Percentiles rank a stretch among this genome's conserved stretches.
phyloP scores from a whole-genome alignment of 2,888 invertebrate species.

The Cantharis rustica region DNA sequence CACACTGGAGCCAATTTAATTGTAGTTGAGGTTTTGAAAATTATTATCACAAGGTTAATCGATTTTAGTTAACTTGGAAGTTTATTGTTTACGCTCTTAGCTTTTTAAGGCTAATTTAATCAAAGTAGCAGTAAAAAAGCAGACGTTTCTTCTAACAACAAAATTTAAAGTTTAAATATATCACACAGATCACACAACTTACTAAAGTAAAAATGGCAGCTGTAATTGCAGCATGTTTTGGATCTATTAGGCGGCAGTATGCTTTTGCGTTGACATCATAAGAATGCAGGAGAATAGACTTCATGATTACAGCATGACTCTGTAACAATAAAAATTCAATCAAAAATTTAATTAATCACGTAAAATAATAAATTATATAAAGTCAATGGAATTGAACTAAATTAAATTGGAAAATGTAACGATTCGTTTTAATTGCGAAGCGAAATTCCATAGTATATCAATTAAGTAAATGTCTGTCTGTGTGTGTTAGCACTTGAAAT shows the following conservation, averaged over 20 bases:
- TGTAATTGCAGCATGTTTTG: conserved; percentile 73
- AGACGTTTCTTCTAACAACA: neutral
- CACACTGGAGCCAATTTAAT: neutral
- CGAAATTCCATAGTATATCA: neutral
- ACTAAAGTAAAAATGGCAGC: conserved; percentile 77
- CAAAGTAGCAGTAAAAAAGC: neutral
- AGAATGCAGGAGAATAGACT: conserved; percentile 60
- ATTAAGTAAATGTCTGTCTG: neutral
- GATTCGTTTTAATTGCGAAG: neutral
- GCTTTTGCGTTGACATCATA: conserved; percentile 56
- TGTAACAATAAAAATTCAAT: conserved; percentile 9
- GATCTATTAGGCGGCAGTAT: conserved; percentile 70
- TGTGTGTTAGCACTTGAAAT: neutral
- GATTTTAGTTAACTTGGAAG: neutral
- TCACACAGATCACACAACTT: conserved; percentile 49
- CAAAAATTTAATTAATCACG: neutral
- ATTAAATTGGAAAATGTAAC: conserved; percentile 2
- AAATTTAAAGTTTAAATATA: too few relatives aligned
- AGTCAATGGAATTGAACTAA: neutral
- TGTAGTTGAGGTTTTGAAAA: neutral
- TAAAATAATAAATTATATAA: neutral
- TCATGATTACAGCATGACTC: conserved; percentile 53
- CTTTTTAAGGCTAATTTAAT: neutral
- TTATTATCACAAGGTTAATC: neutral
- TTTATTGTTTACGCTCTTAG: neutral